Base-by-base conservation (phyloP, 1,140 invertebrate genomes). In the Hyles euphorbiae region DNA sequence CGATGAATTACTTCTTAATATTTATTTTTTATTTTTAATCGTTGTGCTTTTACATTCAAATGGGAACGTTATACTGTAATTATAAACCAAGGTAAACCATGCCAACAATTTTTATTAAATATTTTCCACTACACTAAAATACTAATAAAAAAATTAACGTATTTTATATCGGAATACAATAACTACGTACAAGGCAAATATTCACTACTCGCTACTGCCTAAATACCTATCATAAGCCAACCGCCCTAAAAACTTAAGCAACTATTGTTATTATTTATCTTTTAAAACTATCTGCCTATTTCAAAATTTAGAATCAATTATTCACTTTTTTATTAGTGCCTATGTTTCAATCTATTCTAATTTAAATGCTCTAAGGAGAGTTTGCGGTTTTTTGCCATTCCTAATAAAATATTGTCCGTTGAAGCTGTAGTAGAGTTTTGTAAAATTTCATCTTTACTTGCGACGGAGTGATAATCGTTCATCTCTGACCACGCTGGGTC, bases 391-490 rank as follows among this genome's bases (percentile, higher is more conserved):
- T 84, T 88, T 55, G 80, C 56, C 74, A 85, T 85, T 56, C 83
- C 85, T 73, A 88, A 68, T 60, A 88, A 78, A 70, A 88, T 88
- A 67, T 88, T 88, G 74, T 88, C 85, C 11, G 85, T 88, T 34
- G 85, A 88, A 53, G 83, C 86, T 12, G 86, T 80, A 34, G 74
- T 86, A 11, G 83, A 86, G 70, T 78, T 71, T 67, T 83, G 80
- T 65, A 87, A 72, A 65, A 87, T 77, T 64, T 88, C 83, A 61
- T 88, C 86, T 72, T 87, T 88, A 67, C 86, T 88, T 51, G 83
- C 77, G 63, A 88, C 75, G n/a, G 83, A 87, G 72, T 86, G 79
- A 53, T 84, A 88, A 68, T 88, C 83, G 55, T 85, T 86, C 86
- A 88, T 84, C 70, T 88, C 86, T 6, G 78, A 74, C 86, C 86